Conservation (phyloP, 2,113 vertebrate species). For the Saguinus midas region DNA sequence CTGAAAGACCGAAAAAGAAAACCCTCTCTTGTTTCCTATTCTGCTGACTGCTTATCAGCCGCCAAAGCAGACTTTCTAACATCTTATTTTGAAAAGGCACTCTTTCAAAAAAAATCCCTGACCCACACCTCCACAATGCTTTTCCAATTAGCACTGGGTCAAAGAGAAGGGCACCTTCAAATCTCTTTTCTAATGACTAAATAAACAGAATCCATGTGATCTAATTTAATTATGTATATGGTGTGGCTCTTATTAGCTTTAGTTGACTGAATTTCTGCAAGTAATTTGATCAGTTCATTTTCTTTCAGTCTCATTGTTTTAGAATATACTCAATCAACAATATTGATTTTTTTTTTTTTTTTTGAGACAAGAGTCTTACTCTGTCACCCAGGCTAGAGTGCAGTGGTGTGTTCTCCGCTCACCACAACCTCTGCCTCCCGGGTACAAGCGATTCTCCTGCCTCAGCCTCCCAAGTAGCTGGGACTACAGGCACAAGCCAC, state of each 20-base stretch:
- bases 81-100: background rate
- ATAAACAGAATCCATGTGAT: slow-evolving; percentile 38
- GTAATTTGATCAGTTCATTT: slow-evolving; percentile 34
- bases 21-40: background rate
- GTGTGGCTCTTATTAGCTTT: slow-evolving; percentile 48
- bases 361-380: too few relatives aligned
- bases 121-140: background rate
- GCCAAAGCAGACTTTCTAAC: background rate
- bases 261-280: slow-evolving; percentile 41
- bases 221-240: slow-evolving; percentile 50
- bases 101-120: background rate
- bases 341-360: background rate
- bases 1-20: background rate
- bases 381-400: too few relatives aligned
- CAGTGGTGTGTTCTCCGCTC: too few relatives aligned
- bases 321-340: slow-evolving; percentile 41
- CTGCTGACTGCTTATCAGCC: background rate
- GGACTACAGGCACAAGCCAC: too few relatives aligned
- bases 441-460: too few relatives aligned
- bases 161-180: background rate
- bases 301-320: background rate
- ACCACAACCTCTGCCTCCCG: too few relatives aligned
- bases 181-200: slow-evolving; percentile 41
- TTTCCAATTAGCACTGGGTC: slow-evolving; percentile 49
- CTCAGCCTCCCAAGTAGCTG: too few relatives aligned